Conservation (phyloP, 2,888 invertebrate genomes). For the Calliopum simillimum region DNA sequence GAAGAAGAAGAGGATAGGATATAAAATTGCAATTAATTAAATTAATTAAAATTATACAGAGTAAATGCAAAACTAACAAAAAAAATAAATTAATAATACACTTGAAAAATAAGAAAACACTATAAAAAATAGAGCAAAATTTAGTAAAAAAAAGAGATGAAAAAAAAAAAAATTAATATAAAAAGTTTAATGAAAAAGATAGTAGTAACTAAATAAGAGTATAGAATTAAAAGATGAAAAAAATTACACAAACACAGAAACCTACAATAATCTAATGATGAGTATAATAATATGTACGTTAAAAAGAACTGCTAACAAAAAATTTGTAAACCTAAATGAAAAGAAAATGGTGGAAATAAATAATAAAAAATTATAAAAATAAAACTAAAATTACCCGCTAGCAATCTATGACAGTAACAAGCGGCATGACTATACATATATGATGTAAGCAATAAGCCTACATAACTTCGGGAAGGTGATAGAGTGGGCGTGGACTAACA, state of each 20-base stretch:
- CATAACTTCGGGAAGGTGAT: no score
- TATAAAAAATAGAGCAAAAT: slow-evolving; percentile 23
- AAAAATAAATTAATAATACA: slow-evolving; percentile 2
- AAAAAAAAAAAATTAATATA: slow-evolving; percentile 14
- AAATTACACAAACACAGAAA: slow-evolving; percentile 34
- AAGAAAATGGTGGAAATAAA: slow-evolving; percentile 33
- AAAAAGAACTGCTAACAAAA: slow-evolving; percentile 21
- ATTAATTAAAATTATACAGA: slow-evolving; percentile 23
- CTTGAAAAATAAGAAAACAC: slow-evolving; percentile 13
- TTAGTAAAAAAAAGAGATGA: slow-evolving; percentile 13
- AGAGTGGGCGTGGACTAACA: no score
- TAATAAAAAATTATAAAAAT: neutral
- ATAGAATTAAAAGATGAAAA: slow-evolving; percentile 26
- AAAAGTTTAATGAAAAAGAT: slow-evolving; percentile 35
- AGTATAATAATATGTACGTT: slow-evolving; percentile 8
- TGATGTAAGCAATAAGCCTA: no score
- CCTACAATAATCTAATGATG: slow-evolving; percentile 26
- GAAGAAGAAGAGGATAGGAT: slow-evolving; percentile 77
- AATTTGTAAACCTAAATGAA: slow-evolving; percentile 38
- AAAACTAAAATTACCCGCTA: no score
- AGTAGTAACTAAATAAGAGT: slow-evolving; percentile 34
- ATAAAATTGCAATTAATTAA: slow-evolving; percentile 51
- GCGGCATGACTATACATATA: no score
- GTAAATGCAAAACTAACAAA: slow-evolving; percentile 10
- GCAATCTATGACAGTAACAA: no score